These are phyloP conservation scores for Wasmannia auropunctata DNA, from an alignment of 1,140 invertebrate genomes.

Conservation along the genomic window DNA sequence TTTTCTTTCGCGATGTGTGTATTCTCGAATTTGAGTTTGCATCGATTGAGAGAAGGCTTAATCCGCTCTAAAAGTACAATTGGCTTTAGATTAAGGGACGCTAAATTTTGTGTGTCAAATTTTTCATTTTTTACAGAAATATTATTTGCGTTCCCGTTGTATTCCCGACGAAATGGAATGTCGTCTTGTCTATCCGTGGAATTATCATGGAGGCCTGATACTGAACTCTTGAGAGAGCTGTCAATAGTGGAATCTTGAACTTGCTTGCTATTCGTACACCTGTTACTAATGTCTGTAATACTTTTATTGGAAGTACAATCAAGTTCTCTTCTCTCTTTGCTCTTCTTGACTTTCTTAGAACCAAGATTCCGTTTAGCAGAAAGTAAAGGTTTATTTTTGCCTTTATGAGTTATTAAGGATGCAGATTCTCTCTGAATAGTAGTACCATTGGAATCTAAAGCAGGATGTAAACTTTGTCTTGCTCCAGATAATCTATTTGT, in stretches of 20 bases:
- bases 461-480: conserved; percentile 68
- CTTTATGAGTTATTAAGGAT: neutral
- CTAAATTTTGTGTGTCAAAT: neutral
- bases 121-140: neutral
- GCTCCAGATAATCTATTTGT: neutral
- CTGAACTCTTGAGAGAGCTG: neutral
- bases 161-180: neutral
- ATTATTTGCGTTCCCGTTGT: neutral
- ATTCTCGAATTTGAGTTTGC: neutral
- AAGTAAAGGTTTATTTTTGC: neutral
- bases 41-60: neutral
- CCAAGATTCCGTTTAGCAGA: neutral
- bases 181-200: neutral
- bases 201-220: neutral
- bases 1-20: neutral
- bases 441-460: conserved; percentile 54
- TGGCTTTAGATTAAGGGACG: conserved; percentile 3
- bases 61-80: conserved; percentile 8
- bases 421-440: neutral
- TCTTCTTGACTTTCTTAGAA: neutral
- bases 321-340: neutral
- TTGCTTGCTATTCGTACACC: neutral
- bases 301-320: neutral
- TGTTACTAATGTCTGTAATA: neutral
- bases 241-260: neutral